Percentiles rank a stretch among this genome's conserved stretches.
Conservation (phyloP, 2,797 vertebrate genomes). For the Tangara arthus region DNA sequence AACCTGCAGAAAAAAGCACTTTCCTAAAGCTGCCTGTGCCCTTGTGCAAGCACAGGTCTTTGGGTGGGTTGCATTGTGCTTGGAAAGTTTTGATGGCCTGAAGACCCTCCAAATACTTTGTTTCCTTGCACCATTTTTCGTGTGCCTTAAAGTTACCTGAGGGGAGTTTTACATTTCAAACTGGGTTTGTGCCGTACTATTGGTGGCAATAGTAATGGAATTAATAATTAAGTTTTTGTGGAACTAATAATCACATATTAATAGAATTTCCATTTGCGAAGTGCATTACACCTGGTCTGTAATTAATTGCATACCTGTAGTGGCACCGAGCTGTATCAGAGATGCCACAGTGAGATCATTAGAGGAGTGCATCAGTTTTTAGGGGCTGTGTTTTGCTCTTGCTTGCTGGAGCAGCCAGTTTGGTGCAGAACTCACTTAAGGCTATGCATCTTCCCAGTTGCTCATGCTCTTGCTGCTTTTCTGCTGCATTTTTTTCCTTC, state of each 20-base stretch:
- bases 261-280: background rate
- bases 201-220: background rate
- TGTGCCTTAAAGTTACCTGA: background rate
- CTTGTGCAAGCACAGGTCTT: background rate
- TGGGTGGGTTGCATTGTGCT: background rate
- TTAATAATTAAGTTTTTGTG: background rate
- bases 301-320: background rate
- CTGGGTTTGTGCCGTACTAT: background rate
- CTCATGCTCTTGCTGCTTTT: background rate
- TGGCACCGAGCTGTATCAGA: rapidly evolving
- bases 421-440: background rate
- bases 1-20: background rate
- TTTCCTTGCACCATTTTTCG: background rate
- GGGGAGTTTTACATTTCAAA: background rate
- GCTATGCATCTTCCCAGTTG: background rate
- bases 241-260: background rate
- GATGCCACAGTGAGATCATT: background rate
- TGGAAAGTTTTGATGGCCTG: background rate
- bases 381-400: background rate
- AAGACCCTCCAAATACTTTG: background rate
- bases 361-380: background rate
- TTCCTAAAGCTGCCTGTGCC: background rate
- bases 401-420: rapidly evolving
- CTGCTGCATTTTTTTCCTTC: background rate
- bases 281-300: background rate